phyloP scores from a whole-genome alignment of 2,113 vertebrate species.

The Gnathonemus longibarbis region DNA sequence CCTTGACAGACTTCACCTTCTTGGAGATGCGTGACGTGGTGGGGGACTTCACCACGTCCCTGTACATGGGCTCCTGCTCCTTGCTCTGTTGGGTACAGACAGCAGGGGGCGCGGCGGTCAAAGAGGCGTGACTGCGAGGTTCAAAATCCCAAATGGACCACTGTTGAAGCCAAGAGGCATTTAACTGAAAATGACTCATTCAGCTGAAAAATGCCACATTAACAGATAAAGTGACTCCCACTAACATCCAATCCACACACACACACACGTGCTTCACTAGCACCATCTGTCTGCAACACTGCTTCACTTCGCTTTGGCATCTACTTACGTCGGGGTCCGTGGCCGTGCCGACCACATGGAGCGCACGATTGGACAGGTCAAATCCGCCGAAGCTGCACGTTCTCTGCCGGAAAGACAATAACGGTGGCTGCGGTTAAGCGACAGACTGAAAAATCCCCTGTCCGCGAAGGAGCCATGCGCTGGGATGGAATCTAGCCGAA shows the following conservation, averaged over 20 bases:
- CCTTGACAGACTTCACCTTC: slow-evolving; percentile 97
- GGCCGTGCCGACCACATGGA: slow-evolving; percentile 74
- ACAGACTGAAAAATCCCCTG: not conserved
- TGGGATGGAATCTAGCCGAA: not conserved
- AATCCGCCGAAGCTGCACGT: slow-evolving; percentile 98
- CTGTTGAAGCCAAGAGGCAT: not conserved
- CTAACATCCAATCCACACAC: not conserved
- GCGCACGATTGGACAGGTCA: slow-evolving; percentile 86
- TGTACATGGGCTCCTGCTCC: slow-evolving; percentile 85
- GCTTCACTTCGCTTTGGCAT: not conserved
- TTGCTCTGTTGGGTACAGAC: slow-evolving; percentile 58
- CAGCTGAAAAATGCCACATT: not conserved
- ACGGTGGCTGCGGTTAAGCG: slow-evolving; percentile 23
- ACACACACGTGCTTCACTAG: not conserved
- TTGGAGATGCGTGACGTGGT: slow-evolving; percentile 89
- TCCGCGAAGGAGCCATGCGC: not conserved
- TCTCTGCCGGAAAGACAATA: slow-evolving; percentile 66
- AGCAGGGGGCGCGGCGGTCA: not conserved
- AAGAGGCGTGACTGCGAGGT: not conserved
- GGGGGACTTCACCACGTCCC: slow-evolving; percentile 89
- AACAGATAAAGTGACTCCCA: not conserved
- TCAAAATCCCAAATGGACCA: not conserved
- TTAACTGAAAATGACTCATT: not conserved
- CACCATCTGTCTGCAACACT: not conserved
- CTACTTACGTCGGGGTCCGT: slow-evolving; percentile 75